These are phyloP conservation scores for Trichomalopsis sarcophagae DNA, from an alignment of 1,140 invertebrate species.

Conservation along the genomic window DNA sequence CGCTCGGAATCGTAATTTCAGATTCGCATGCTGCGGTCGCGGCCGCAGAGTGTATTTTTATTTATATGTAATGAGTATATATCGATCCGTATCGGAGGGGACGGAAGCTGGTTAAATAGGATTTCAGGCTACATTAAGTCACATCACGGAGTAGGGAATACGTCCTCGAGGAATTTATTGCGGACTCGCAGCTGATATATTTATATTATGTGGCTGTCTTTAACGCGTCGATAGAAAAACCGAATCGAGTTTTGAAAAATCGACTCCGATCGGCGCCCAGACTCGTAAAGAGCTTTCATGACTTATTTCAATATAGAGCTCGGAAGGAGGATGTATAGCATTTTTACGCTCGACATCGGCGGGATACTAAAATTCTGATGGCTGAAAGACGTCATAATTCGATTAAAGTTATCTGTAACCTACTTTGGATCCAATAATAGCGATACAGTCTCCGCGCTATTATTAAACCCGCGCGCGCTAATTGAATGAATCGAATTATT, in stretches of 20 bases:
- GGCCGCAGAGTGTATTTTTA: neutral
- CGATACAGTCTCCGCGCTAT: neutral
- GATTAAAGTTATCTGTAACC: neutral
- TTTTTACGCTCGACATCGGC: neutral
- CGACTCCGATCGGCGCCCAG: neutral
- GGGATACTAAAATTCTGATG: neutral
- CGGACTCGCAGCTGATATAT: neutral
- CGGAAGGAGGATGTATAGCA: neutral
- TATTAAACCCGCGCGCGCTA: neutral
- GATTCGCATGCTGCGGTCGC: neutral
- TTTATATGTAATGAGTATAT: conserved; percentile 13
- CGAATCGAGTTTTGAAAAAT: neutral
- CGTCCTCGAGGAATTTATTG: neutral
- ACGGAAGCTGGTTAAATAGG: neutral
- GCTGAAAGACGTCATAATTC: neutral
- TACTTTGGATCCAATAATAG: neutral
- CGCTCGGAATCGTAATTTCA: neutral
- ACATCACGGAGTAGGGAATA: conserved; percentile 8
- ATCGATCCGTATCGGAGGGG: neutral
- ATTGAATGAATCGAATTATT: neutral
- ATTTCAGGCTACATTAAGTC: conserved; percentile 26
- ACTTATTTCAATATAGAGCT: neutral
- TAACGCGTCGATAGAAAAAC: neutral
- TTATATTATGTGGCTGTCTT: neutral
- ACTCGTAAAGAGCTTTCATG: neutral